Evolutionary conservation across 1,140 invertebrate genomes (phyloP), one percentile per base, ranked within the genome.

Genomic region (Drosophila quadrilineata): DNA sequence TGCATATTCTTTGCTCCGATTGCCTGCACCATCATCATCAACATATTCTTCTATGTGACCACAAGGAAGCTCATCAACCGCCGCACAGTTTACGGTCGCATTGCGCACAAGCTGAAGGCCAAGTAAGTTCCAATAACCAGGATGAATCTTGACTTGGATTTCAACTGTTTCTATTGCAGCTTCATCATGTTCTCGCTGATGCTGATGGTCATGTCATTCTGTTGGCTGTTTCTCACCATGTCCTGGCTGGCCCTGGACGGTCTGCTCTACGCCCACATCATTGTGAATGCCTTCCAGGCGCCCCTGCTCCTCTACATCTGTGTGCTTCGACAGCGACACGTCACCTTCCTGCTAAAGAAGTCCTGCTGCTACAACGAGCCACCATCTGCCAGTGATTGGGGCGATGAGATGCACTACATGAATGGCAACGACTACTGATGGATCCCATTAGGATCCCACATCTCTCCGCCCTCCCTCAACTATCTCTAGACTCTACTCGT

Each of bases 351-450:
- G 33, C 88, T 96, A 3, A 92, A 93, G 35, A 95, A 96, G 89
- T 94, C 94, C 35, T 96, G 94, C 88, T 94, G 94, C 75, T 94
- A 94, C 75, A 92, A 92, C 9, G 93, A 93, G 58, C 93, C 94
- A 0, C 91, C 91, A 19, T 89, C 91, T 3, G 91, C 93, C 0
- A 93, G 92, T 1, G 95, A 96, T 74, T 96, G 95, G 95, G 95
- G 95, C 3, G 95, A 96, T 88, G 95, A 96, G 91, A 93, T 96
- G 94, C 94, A 94, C 31, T 94, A 94, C 54, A 95, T 95, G 92
- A 95, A 95, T 86, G 93, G 93, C 16, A 93, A 93, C 56, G 93
- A 94, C 84, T 94, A 92, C 90, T 90, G 33, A 84, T n/a, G n/a
- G n/a, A n/a, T n/a, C n/a, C n/a, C 10, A 14, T 17, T 5, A 43